Conservation (phyloP, 2,888 invertebrate species). For the Mallateleia sp. region DNA sequence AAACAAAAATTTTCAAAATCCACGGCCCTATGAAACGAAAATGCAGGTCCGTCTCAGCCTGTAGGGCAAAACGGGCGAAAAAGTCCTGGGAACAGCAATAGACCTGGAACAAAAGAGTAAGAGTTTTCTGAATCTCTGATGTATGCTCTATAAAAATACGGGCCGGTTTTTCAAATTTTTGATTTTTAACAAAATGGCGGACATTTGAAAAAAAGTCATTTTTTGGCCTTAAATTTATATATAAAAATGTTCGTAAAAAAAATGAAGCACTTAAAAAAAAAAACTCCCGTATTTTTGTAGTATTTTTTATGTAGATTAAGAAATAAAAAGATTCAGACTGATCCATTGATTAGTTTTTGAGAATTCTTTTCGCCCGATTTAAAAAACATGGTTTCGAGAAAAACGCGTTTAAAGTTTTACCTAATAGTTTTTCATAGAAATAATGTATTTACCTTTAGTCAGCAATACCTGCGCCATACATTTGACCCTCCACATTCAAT, state of each 20-base stretch:
- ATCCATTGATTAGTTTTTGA: conserved; percentile 37
- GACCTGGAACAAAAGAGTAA: conserved; percentile 49
- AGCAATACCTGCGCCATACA: conserved; percentile 39
- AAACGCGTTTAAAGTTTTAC: conserved; percentile 33
- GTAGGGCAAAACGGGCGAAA: conserved; percentile 39
- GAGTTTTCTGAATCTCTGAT: conserved; percentile 36
- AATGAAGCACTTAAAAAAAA: conserved; percentile 36
- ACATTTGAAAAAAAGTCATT: conserved; percentile 38
- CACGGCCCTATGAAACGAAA: conserved; percentile 25
- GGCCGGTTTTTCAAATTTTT: conserved; percentile 48
- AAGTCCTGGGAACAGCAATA: conserved; percentile 30
- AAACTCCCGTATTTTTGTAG: conserved; percentile 39
- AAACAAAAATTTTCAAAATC: conserved; percentile 13
- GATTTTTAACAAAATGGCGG: conserved; percentile 41
- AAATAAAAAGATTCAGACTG: conserved; percentile 39
- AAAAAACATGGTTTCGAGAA: conserved; percentile 40
- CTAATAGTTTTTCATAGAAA: conserved; percentile 15
- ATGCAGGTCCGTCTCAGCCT: conserved; percentile 27
- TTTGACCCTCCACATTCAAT: conserved; percentile 27
- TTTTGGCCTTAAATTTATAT: conserved; percentile 31
- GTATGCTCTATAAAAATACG: conserved; percentile 32
- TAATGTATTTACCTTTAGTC: conserved; percentile 30
- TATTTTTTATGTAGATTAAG: conserved; percentile 18
- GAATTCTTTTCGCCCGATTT: conserved; percentile 38
- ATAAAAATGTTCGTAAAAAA: conserved; percentile 24